Percentiles rank a stretch among this genome's conserved stretches.
Evolutionary conservation across 92 coral and sea anemone species (phyloP).

Genomic region (Porites lobata): DNA sequence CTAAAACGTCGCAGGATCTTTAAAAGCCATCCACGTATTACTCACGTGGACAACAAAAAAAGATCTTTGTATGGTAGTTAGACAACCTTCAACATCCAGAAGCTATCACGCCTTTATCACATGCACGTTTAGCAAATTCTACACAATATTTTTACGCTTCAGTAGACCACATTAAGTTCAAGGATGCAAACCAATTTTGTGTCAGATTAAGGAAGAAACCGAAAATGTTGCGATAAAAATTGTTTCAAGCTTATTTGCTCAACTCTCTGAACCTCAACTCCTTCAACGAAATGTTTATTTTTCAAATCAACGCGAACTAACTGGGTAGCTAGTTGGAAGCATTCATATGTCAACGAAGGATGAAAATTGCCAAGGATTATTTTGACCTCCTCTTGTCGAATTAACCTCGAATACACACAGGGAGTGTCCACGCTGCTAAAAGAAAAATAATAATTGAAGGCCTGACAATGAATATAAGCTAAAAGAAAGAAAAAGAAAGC

Average conservation of each 20-base stretch:
- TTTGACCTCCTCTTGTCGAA: background rate
- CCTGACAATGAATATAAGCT: background rate
- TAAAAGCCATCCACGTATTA: background rate
- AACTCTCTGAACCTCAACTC: background rate
- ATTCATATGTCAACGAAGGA: background rate
- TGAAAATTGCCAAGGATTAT: background rate
- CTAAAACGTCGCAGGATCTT: background rate
- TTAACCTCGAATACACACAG: background rate
- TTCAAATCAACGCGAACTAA: background rate
- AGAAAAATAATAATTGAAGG: background rate
- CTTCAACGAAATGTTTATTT: background rate
- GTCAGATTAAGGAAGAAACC: background rate
- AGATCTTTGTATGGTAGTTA: background rate
- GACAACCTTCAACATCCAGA: background rate
- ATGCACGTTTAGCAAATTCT: background rate
- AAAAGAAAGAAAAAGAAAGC: background rate
- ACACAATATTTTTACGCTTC: background rate
- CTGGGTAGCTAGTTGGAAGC: constrained; percentile 1
- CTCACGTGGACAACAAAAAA: background rate
- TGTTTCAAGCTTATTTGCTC: background rate
- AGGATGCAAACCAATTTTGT: background rate
- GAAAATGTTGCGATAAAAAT: too few relatives aligned
- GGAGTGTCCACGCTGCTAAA: background rate
- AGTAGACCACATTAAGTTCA: background rate
- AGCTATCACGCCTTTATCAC: background rate